Evolutionary conservation across 2,113 vertebrate genomes (phyloP).

Genomic region (Psittacara wagleri): DNA sequence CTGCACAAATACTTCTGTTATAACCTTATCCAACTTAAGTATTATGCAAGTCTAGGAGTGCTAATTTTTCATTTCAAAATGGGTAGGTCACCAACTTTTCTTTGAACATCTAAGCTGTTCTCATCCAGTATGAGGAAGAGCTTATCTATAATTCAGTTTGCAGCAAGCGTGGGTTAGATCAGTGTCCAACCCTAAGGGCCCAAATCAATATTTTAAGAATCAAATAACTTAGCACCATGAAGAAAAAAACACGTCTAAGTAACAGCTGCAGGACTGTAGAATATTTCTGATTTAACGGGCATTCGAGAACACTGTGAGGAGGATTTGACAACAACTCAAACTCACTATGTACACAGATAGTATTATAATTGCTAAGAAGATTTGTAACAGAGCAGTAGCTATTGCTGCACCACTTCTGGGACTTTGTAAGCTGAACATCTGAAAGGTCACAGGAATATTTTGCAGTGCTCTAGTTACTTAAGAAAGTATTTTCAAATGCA

Average conservation of each 20-base stretch:
- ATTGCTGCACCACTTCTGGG: not conserved
- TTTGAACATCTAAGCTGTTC: slow-evolving; percentile 20
- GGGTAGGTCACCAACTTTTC: not conserved
- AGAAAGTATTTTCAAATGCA: not conserved
- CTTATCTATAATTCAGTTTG: slow-evolving; percentile 44
- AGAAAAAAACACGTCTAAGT: not conserved
- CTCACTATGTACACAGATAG: not conserved
- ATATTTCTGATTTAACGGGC: slow-evolving; percentile 23
- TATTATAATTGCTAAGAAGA: slow-evolving; percentile 21
- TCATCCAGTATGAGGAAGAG: not conserved
- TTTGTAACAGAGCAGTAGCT: not conserved
- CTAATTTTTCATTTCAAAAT: not conserved
- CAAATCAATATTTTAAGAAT: slow-evolving; percentile 55
- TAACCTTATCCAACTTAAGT: not conserved
- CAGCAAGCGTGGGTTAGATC: not conserved
- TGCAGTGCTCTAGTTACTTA: not conserved
- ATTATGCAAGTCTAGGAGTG: not conserved
- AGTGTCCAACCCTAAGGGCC: slow-evolving; percentile 34
- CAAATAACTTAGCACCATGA: slow-evolving; percentile 47
- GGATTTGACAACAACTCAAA: slow-evolving; percentile 24
- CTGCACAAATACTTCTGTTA: not conserved
- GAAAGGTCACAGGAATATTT: not conserved
- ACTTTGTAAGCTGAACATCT: not conserved
- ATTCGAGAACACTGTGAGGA: slow-evolving; percentile 13
- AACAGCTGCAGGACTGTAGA: slow-evolving; percentile 38